These are phyloP conservation scores for Propithecus perrieri DNA, from an alignment of 2,797 vertebrate genomes.

Conservation along the genomic window DNA sequence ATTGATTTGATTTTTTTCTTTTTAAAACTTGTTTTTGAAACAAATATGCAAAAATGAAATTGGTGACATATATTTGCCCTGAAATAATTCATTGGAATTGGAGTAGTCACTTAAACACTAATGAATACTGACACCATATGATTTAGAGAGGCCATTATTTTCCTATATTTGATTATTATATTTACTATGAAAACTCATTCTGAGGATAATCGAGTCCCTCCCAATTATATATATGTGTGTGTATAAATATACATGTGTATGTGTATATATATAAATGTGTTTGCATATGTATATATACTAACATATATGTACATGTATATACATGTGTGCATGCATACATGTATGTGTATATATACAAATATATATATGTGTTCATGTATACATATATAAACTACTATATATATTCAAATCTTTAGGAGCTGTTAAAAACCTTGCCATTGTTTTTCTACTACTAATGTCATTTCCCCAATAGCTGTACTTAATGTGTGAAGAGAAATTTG, in stretches of 20 bases:
- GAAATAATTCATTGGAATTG: background rate
- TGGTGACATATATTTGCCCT: background rate
- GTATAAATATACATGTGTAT: background rate
- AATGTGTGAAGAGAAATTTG: background rate
- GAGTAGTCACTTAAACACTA: background rate
- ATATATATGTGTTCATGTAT: background rate
- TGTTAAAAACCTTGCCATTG: background rate
- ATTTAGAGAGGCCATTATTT: background rate
- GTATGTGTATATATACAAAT: background rate
- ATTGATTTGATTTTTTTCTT: background rate
- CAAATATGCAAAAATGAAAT: background rate
- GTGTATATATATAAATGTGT: background rate
- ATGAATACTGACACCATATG: background rate
- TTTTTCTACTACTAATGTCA: background rate
- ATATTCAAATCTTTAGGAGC: background rate
- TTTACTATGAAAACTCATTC: background rate
- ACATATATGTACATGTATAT: background rate
- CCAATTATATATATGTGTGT: background rate
- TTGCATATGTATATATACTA: background rate
- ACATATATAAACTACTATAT: background rate
- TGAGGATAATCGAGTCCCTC: background rate
- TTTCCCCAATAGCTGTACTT: background rate
- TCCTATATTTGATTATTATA: background rate
- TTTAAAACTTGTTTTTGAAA: background rate
- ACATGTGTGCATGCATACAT: background rate